Conservation (phyloP, 2,797 vertebrate species). For the Sardinella longiceps region DNA sequence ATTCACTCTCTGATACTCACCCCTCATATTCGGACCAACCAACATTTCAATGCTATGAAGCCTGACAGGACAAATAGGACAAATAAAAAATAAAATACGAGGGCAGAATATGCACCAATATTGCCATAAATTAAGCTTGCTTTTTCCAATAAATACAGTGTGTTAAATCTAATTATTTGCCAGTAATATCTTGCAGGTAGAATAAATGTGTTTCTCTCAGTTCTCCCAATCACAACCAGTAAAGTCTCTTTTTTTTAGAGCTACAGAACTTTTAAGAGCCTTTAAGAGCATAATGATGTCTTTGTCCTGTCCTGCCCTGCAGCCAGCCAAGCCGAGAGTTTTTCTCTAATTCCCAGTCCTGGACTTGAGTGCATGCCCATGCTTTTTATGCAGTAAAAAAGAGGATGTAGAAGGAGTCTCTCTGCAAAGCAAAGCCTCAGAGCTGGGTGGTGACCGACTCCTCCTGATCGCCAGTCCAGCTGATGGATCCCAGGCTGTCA, state of each 20-base stretch:
- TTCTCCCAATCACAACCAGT: background rate
- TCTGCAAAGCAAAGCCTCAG: constrained; percentile 9
- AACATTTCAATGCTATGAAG: background rate
- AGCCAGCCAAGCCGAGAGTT: constrained; percentile 24
- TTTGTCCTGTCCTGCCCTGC: background rate
- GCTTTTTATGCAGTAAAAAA: constrained; percentile 12
- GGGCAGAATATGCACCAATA: constrained; percentile 30
- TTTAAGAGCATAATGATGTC: constrained; percentile 13
- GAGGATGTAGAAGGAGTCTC: background rate
- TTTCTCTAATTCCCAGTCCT: background rate
- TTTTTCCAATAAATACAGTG: constrained; percentile 37
- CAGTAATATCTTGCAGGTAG: constrained; percentile 37
- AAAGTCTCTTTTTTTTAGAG: constrained; percentile 57
- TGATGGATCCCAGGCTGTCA: constrained; percentile 79
- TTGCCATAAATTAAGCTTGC: constrained; percentile 45
- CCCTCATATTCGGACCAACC: background rate
- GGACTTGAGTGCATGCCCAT: constrained; percentile 17
- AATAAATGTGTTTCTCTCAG: constrained; percentile 24
- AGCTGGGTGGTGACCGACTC: constrained; percentile 85
- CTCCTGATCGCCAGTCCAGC: constrained; percentile 83
- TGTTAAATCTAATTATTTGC: constrained; percentile 34
- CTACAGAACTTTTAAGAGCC: background rate
- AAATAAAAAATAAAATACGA: background rate
- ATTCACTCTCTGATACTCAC: background rate
- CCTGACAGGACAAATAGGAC: background rate